Base-by-base conservation (phyloP, 2,113 vertebrate species). In the Leucopternis melanops region DNA sequence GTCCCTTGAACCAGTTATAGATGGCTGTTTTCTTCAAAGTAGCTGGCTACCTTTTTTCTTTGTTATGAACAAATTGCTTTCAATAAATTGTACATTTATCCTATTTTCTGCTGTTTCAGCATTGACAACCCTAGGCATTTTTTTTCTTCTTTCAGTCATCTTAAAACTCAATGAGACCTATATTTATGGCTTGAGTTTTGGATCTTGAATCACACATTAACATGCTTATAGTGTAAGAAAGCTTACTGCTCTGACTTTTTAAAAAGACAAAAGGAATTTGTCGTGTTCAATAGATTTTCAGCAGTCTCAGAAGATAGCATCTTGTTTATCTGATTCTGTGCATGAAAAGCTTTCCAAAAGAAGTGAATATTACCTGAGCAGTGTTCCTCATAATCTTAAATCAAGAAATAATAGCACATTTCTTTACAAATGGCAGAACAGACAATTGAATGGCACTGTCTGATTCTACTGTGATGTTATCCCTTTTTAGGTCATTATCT, bases 401-500 rank as follows among this genome's bases (percentile, higher is more conserved):
- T 97, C 92, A 95, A 88, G 83, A 92, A 94, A 89, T 91, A 94
- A 93, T 80, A 88, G 62, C 75, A 90, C 61, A 73, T 94, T 95
- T 80, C 63, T 86, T 93, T 95, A 84, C 22, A 77, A 88, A 78
- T 87, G 52, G 75, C 59, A 88, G 88, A 94, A 67, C 55, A 97
- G 91, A 93, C 55, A 95, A 88, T 80, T 83, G 86, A 96, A 86
- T 63, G 59, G 31, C 69, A 70, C 62, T 91, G 38, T 86, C 91
- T 97, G 67, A 92, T 94, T 92, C 88, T 70, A 26, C 74, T 86
- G 72, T 84, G 92, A 96, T 92, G 86, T 94, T 94, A 92, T 96
- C 81, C 58, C n/a, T 91, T 95, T 95, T 93, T 92, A 85, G 86
- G 80, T 96, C 78, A 88, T 96, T 95, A 95, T 95, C 90, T 97